A percentile compares a stretch with the other conserved stretches of the same genome.
phyloP scores from a whole-genome alignment of 2,797 vertebrate genomes.

The Craterocephalus amniculus region DNA sequence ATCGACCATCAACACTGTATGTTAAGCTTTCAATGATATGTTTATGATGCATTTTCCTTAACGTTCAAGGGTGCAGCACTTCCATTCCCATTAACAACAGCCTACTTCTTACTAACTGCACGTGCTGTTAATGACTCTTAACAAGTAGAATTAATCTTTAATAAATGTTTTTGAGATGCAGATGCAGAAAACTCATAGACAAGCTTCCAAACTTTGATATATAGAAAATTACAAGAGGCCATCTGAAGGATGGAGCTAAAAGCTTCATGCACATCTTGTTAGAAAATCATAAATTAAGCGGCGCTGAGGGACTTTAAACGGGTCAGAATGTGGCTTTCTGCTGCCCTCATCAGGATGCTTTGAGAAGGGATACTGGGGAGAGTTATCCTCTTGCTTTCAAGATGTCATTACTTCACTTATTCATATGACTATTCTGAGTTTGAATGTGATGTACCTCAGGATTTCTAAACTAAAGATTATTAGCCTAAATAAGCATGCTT shows the following conservation, averaged over 20 bases:
- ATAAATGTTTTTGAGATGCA: slow-evolving; percentile 45
- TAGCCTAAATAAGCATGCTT: too few species aligned
- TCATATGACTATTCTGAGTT: neutral
- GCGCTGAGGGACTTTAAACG: neutral
- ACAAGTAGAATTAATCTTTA: slow-evolving; percentile 59
- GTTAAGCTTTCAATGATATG: slow-evolving; percentile 17
- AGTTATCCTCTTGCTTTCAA: neutral
- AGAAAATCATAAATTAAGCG: neutral
- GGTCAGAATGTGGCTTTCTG: slow-evolving; percentile 22
- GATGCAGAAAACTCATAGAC: slow-evolving; percentile 14
- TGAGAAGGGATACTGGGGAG: neutral
- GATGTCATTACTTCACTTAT: neutral
- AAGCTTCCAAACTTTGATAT: slow-evolving; percentile 4
- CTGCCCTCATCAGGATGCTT: slow-evolving; percentile 61
- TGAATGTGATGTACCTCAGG: neutral
- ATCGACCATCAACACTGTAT: slow-evolving; percentile 4
- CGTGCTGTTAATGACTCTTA: slow-evolving; percentile 29
- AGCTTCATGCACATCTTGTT: neutral
- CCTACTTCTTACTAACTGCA: slow-evolving; percentile 15
- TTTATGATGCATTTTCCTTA: slow-evolving; percentile 43
- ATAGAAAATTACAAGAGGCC: neutral
- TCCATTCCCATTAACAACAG: slow-evolving; percentile 49
- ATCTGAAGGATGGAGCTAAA: neutral
- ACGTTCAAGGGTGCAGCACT: slow-evolving; percentile 28
- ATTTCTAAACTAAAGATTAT: neutral